Evolutionary conservation across 2,888 invertebrate genomes (phyloP), one percentile per base, ranked within the genome.

Genomic region (Criorhina ranunculi): DNA sequence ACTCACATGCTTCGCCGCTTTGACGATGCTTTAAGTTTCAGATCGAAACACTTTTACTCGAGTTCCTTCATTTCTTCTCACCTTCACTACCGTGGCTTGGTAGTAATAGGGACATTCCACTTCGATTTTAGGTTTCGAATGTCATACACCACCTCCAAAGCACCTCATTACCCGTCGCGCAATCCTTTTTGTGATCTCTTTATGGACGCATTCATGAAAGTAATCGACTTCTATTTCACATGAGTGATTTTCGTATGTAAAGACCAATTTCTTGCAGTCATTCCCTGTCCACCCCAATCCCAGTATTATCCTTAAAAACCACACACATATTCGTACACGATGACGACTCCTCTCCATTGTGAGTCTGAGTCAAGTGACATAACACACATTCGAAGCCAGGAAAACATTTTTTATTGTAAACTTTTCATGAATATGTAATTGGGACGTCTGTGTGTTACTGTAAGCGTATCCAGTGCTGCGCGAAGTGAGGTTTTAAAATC

Each of bases 351-450:
- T 24, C 24, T 12, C 5, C 33, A 35, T 44, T 62, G 24, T 40
- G 15, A 19, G 2, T 5, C 9, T 11, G 33, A 60, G 6, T 69
- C 62, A 37, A 55, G 44, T 66, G 64, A 75, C 85, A n/a, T n/a
- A n/a, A n/a, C n/a, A n/a, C n/a, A n/a, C n/a, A 83, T 75, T 83
- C 69, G 79, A 79, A 69, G 83, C 73, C 73, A 73, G 78, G 49
- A 62, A 59, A 73, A 59, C 44, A 69, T 69, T 75, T n/a, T 85
- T 79, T 85, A 75, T 66, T 75, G 53, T 80, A 51, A 46, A 53
- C 67, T 76, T 57, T 75, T 40, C 79, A 85, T 85, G 85, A 85
- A 85, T 85, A 85, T 66, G 85, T 85, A 85, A 85, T 85, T 85
- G 85, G 79, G 62, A n/a, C 79, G 75, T 53, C 76, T 19, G 55